Percentiles rank a stretch among this genome's conserved stretches.
phyloP scores from a whole-genome alignment of 2,888 invertebrate species.

The Tipula helvola region DNA sequence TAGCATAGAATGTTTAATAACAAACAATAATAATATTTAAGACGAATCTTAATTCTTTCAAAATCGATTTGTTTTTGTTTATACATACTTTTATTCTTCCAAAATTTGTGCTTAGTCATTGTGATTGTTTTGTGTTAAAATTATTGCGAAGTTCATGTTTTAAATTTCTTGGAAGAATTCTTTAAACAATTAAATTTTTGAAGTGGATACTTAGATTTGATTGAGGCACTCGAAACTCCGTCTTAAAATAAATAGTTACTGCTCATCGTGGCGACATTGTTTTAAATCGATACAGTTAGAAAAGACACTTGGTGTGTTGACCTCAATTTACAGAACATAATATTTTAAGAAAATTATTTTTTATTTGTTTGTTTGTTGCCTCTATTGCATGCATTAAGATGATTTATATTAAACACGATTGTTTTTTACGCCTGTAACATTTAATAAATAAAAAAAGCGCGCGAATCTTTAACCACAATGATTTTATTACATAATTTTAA shows the following conservation, averaged over 20 bases:
- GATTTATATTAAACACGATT: no score
- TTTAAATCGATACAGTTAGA: no score
- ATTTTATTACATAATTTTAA: no score
- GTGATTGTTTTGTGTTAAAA: neutral
- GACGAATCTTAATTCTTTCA: neutral
- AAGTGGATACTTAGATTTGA: neutral
- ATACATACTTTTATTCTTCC: neutral
- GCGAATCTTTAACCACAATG: neutral
- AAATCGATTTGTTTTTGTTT: neutral
- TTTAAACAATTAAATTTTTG: neutral
- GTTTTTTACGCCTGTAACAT: neutral
- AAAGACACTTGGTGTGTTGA: no score
- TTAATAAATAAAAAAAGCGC: neutral
- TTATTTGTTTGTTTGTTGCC: no score
- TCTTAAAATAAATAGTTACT: no score
- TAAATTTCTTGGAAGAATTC: neutral
- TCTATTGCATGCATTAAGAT: no score
- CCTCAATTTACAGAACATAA: no score
- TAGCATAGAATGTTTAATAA: neutral
- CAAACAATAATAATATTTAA: neutral
- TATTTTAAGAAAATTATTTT: no score
- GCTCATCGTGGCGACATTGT: no score
- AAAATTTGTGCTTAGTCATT: neutral
- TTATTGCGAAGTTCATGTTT: neutral
- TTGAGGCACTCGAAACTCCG: neutral